Conservation (phyloP, 2,113 vertebrate genomes). For the Eclectus roratus region DNA sequence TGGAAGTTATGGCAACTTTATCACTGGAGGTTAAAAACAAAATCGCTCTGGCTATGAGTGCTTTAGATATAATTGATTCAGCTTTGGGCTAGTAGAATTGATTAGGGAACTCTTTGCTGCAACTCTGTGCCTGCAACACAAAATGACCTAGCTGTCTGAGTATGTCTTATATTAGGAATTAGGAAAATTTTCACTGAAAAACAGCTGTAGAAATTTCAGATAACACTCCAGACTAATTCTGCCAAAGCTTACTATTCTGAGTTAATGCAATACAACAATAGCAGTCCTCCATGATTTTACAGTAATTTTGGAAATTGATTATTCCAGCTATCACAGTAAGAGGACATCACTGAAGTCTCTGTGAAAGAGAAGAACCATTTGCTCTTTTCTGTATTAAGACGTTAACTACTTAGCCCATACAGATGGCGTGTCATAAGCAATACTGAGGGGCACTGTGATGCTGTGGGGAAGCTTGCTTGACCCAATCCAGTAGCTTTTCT, state of each 20-base stretch:
- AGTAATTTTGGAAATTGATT: background rate
- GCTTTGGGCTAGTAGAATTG: background rate
- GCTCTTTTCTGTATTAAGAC: background rate
- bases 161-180: background rate
- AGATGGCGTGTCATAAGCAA: background rate
- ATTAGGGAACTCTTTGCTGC: background rate
- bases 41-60: background rate
- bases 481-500: background rate
- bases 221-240: background rate
- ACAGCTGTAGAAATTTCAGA: background rate
- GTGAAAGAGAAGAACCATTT: background rate
- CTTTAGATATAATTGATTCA: background rate
- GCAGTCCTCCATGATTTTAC: background rate
- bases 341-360: background rate
- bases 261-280: background rate
- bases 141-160: background rate
- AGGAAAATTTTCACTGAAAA: background rate
- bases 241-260: background rate
- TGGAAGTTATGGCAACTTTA: background rate
- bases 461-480: background rate
- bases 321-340: background rate
- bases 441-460: background rate
- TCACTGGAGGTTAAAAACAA: background rate
- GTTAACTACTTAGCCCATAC: background rate
- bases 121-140: background rate